Evolutionary conservation across 2,797 vertebrate species (phyloP), one percentile per base, ranked within the genome.

Genomic region (Rhadinocentrus ornatus): DNA sequence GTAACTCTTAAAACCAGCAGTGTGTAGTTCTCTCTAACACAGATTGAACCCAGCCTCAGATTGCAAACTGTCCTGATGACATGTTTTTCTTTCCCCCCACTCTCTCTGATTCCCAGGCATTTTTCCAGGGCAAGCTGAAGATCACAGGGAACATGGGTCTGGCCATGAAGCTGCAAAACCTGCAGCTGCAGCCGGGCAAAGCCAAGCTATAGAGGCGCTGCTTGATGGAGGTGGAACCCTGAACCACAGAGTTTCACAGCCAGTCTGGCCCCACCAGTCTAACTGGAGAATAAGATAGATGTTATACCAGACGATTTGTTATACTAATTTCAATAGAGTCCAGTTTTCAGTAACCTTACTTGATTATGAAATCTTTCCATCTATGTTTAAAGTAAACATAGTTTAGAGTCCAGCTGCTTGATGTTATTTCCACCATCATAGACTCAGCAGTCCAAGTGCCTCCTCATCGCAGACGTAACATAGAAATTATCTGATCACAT

Each of bases 61-160:
- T 55, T 66, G 27, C 46, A n/a, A 71, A 57, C 61, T 41, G 62
- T 48, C 62, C 50, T 82, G 60, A 78, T 27, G 34, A 27, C n/a
- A 20, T n/a, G 46, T 62, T 31, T 35, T 18, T 13, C 11, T 11
- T n/a, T 11, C 29, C 34, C 24, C 3, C 26, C n/a, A 20, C 67
- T 46, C 41, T 56, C n/a, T 80, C 24, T 81, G 52, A n/a, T 80
- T 72, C 32, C 27, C 91, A 97, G 97, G 97, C 97, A 0, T 98
- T 98, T 87, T 97, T 98, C 92, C 96, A 98, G 94, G 97, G 97
- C 32, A 99, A 98, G 89, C 83, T 98, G 95, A 99, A 98, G 94
- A 88, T 98, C 84, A 93, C 94, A 31, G 97, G 97, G 70, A 98
- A 97, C 91, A 97, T 97, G 97, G 97, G 95, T 44, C 86, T 98